phyloP scores from a whole-genome alignment of 2,888 invertebrate species.

The Corythucha ciliata region DNA sequence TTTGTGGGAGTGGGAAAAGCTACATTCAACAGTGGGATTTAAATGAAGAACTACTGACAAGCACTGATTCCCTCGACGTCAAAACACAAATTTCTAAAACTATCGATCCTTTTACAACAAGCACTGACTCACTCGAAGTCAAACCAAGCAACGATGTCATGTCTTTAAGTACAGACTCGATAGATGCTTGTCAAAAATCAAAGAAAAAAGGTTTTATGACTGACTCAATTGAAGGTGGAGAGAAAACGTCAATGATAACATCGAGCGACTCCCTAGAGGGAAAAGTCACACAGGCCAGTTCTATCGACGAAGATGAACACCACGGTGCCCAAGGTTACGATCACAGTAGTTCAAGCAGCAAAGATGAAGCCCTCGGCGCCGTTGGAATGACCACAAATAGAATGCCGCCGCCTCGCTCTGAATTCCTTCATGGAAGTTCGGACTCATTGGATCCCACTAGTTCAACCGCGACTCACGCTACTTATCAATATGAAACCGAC shows the following conservation, averaged over 20 bases:
- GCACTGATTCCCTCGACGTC: constrained; percentile 59
- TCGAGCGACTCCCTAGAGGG: constrained; percentile 45
- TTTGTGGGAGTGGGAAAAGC: constrained; percentile 34
- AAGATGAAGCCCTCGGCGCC: constrained; percentile 37
- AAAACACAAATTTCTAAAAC: constrained; percentile 31
- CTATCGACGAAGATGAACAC: constrained; percentile 43
- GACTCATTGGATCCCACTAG: constrained; percentile 68
- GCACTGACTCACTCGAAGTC: constrained; percentile 52
- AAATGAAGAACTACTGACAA: constrained; percentile 39
- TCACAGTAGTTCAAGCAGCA: constrained; percentile 45
- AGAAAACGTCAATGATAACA: constrained; percentile 42
- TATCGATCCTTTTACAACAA: constrained; percentile 49
- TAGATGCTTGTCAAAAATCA: constrained; percentile 43
- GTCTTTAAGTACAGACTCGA: constrained; percentile 42
- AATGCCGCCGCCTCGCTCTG: constrained; percentile 37
- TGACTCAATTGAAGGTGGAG: constrained; percentile 48
- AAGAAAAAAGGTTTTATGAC: constrained; percentile 44
- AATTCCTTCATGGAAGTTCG: constrained; percentile 53
- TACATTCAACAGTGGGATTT: constrained; percentile 33
- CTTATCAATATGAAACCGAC: constrained; percentile 73
- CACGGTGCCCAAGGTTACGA: constrained; percentile 39
- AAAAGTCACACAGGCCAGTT: constrained; percentile 40
- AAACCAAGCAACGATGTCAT: constrained; percentile 40
- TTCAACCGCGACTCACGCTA: constrained; percentile 70
- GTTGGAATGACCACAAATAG: constrained; percentile 31